Percentiles rank a stretch among this genome's conserved stretches.
phyloP scores from a whole-genome alignment of 1,140 invertebrate species.

The Megalonaias nervosa region DNA sequence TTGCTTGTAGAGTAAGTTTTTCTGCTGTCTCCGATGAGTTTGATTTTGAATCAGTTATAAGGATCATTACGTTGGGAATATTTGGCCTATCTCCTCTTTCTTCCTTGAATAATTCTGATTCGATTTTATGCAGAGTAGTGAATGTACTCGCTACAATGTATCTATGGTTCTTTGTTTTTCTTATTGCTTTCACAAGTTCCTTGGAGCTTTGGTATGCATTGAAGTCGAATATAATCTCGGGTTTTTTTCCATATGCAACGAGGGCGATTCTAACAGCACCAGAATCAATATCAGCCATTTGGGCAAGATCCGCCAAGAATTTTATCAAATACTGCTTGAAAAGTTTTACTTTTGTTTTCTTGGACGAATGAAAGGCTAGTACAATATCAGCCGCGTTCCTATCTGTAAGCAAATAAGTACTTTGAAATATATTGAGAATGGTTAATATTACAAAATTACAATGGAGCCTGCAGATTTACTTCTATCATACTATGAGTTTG shows the following conservation, averaged over 20 bases:
- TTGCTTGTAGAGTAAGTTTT: neutral
- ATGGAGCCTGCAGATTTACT: too few species aligned
- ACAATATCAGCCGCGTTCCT: conserved; percentile 30
- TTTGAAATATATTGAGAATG: too few species aligned
- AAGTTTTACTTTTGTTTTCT: conserved; percentile 27
- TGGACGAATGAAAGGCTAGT: conserved; percentile 27
- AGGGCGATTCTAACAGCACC: conserved; percentile 15
- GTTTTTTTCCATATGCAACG: conserved; percentile 15
- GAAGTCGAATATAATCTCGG: conserved; percentile 25
- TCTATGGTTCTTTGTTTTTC: conserved; percentile 19
- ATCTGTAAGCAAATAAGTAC: conserved; percentile 19
- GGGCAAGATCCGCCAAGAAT: conserved; percentile 12
- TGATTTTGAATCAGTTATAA: conserved; percentile 32
- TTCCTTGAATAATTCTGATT: conserved; percentile 19
- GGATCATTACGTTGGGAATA: conserved; percentile 34
- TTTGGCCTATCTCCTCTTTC: conserved; percentile 24
- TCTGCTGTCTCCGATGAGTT: neutral
- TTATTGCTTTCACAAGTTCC: conserved; percentile 17
- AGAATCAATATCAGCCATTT: conserved; percentile 4
- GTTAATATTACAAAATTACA: too few species aligned
- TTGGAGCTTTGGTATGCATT: conserved; percentile 11
- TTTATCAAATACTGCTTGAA: conserved; percentile 26
- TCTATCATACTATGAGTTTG: too few species aligned
- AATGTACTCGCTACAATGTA: conserved; percentile 18
- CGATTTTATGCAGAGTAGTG: conserved; percentile 15